Conservation (phyloP, 2,888 invertebrate genomes). For the Aspidapion aeneum region DNA sequence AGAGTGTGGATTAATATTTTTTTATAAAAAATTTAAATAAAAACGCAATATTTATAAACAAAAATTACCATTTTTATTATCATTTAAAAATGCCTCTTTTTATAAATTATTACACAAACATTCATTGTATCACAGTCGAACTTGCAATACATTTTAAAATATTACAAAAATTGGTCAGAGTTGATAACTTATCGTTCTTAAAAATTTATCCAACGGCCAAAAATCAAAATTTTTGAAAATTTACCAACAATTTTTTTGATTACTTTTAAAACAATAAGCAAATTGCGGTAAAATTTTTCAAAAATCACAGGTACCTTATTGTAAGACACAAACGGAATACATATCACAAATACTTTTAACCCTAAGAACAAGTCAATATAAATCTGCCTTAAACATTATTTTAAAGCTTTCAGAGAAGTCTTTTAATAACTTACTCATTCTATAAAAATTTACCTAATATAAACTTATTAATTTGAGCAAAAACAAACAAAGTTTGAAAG, state of each 20-base stretch:
- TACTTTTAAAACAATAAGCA: slow-evolving; percentile 16
- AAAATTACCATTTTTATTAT: background rate
- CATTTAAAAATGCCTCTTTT: background rate
- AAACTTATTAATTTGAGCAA: too few relatives aligned
- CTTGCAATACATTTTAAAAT: slow-evolving; percentile 41
- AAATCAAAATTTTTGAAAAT: background rate
- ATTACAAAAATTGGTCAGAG: background rate
- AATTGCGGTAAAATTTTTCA: slow-evolving; percentile 27
- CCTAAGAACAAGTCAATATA: slow-evolving; percentile 20
- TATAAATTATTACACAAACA: slow-evolving; percentile 22
- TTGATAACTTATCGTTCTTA: background rate
- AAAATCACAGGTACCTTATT: slow-evolving; percentile 34
- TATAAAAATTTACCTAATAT: too few relatives aligned
- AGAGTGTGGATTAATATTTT: background rate
- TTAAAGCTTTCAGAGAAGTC: slow-evolving; percentile 22
- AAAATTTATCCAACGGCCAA: background rate
- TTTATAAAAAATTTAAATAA: background rate
- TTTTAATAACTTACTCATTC: too few relatives aligned
- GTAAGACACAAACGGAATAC: slow-evolving; percentile 32
- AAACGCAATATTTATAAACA: background rate
- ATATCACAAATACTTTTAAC: slow-evolving; percentile 1
- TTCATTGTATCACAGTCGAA: slow-evolving; percentile 44
- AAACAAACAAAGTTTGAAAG: too few relatives aligned
- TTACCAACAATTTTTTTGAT: slow-evolving; percentile 21
- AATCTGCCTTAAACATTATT: slow-evolving; percentile 27